A percentile compares a stretch with the other conserved stretches of the same genome.
These are phyloP conservation scores for Lacerta bilineata DNA, from an alignment of 2,797 vertebrate species.

Conservation along the genomic window DNA sequence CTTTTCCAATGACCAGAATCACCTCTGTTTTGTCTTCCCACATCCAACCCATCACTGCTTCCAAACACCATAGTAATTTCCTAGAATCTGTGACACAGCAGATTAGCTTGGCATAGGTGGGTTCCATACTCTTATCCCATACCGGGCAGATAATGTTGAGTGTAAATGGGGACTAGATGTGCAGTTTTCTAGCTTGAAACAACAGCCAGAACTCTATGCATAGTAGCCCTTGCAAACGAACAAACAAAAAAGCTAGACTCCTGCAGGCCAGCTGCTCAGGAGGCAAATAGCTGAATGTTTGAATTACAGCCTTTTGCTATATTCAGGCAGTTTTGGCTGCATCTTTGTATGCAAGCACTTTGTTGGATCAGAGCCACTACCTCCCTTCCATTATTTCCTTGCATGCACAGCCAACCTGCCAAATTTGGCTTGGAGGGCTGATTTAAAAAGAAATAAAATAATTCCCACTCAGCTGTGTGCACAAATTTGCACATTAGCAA, in stretches of 20 bases:
- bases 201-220: too few relatives aligned
- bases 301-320: not conserved
- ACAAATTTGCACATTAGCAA: slow-evolving; percentile 34
- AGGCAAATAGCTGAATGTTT: not conserved
- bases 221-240: too few relatives aligned
- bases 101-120: not conserved
- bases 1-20: too few relatives aligned
- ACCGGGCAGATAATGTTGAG: not conserved
- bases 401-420: slow-evolving; percentile 19
- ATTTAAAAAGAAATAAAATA: not conserved
- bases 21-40: too few relatives aligned
- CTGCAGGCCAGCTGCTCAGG: not conserved
- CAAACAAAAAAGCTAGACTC: not conserved
- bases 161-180: not conserved
- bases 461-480: slow-evolving; percentile 36
- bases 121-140: not conserved
- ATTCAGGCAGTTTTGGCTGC: too few relatives aligned
- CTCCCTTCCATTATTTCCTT: not conserved
- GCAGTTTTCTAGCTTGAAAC: not conserved
- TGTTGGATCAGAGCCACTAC: not conserved
- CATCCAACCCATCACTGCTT: too few relatives aligned
- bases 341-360: not conserved
- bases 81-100: too few relatives aligned
- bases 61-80: too few relatives aligned
- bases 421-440: slow-evolving; percentile 47